Evolutionary conservation across 2,113 vertebrate species (phyloP), one percentile per base, ranked within the genome.

Genomic region (Ondatra zibethicus): DNA sequence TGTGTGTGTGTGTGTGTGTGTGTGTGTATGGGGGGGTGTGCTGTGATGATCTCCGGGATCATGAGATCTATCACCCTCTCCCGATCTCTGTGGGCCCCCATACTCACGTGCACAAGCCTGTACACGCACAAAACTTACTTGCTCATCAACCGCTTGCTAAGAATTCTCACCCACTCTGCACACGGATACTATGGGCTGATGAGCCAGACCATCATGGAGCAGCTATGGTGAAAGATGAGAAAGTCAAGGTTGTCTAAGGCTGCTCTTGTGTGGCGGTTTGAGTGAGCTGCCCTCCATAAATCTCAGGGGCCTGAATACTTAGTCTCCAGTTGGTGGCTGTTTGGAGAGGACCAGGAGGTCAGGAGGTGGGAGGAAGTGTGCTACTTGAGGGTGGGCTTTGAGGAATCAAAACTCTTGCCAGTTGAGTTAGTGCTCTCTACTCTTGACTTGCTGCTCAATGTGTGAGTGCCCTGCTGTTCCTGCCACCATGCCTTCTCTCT

Each of bases 11-110:
- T 61, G 58, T 61, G 58, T 61, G 52, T 47, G 45, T 55, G 52
- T 55, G 52, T 55, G 52, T 55, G 52, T 55, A 55, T 12, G 17
- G 10, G 5, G 1, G 5, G 0, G 5, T 12, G 0, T 33, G 19
- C 50, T 81, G 1, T n/a, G 2, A 27, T 58, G 58, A 58, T 27
- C 1, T 17, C 25, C 52, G 63, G 7, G 13, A 29, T 39, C 80
- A 39, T n/a, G n/a, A n/a, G 80, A 39, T 14, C 21, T n/a, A 9
- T 81, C 36, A 82, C 55, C 36, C 23, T 82, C 52, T 39, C 55
- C 21, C 42, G 36, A 84, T 55, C 55, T 63, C 23, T 16, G 36
- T 39, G 55, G n/a, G n/a, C 23, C 42, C n/a, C 80, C 23, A 61
- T 16, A 63, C 7, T 29, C 25, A n/a, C 11, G 33, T 5, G 78